Conservation (phyloP, 2,888 invertebrate species). For the Mallateleia sp. region DNA sequence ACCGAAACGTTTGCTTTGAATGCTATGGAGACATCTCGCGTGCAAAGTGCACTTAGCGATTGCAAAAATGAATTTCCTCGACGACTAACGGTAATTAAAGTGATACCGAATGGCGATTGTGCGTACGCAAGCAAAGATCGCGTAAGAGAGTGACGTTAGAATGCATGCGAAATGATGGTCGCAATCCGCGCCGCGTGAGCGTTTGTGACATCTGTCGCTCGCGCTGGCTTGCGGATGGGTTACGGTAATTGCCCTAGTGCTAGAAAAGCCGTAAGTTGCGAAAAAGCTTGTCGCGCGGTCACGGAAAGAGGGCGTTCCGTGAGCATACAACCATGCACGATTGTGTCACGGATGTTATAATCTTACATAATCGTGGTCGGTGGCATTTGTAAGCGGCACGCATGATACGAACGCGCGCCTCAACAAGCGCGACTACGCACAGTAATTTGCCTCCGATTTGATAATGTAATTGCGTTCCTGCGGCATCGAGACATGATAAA, state of each 20-base stretch:
- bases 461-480: constrained; percentile 82
- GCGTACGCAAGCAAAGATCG: constrained; percentile 64
- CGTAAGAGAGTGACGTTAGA: constrained; percentile 65
- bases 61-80: constrained; percentile 49
- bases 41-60: background rate
- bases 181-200: constrained; percentile 66
- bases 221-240: constrained; percentile 54
- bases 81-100: constrained; percentile 66
- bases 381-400: constrained; percentile 74
- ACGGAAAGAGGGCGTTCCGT: constrained; percentile 87
- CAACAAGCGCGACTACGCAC: constrained; percentile 81
- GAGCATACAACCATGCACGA: constrained; percentile 83
- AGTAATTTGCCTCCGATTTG: constrained; percentile 81
- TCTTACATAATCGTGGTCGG: constrained; percentile 87
- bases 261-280: constrained; percentile 85
- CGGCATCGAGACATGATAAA: constrained; percentile 53
- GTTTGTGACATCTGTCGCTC: constrained; percentile 74
- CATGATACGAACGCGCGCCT: constrained; percentile 77
- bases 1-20: background rate
- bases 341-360: constrained; percentile 89
- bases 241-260: constrained; percentile 70
- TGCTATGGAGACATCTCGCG: background rate
- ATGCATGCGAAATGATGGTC: constrained; percentile 69
- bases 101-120: constrained; percentile 70
- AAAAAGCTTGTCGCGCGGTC: constrained; percentile 81